phyloP scores from a whole-genome alignment of 2,797 vertebrate genomes.

The Takifugu ocellatus region DNA sequence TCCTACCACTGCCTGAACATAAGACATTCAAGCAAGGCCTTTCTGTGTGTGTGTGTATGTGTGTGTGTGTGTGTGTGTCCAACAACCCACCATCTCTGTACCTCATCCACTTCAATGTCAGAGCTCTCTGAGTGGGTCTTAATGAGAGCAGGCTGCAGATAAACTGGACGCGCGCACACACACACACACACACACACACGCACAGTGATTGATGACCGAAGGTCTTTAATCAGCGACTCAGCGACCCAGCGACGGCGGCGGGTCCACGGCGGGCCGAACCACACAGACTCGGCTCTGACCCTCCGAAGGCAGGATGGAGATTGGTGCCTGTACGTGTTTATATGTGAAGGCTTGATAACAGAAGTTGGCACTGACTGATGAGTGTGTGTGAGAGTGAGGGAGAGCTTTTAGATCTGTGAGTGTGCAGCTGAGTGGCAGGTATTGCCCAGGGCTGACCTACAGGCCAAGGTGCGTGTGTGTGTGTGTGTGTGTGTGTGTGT shows the following conservation, averaged over 20 bases:
- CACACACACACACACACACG: slow-evolving; percentile 36
- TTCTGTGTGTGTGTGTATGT: slow-evolving; percentile 23
- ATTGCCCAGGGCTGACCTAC: slow-evolving; percentile 20
- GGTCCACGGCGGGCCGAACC: slow-evolving; percentile 27
- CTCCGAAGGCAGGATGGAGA: slow-evolving; percentile 18
- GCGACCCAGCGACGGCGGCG: slow-evolving; percentile 48
- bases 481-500: slow-evolving; percentile 1
- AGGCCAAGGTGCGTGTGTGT: slow-evolving; percentile 31
- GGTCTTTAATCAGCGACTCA: slow-evolving; percentile 70
- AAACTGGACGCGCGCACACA: slow-evolving; percentile 55
- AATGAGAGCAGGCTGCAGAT: slow-evolving; percentile 69
- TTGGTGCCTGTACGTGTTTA: slow-evolving; percentile 9
- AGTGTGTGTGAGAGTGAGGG: slow-evolving; percentile 31
- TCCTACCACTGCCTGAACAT: slow-evolving; percentile 44
- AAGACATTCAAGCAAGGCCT: slow-evolving; percentile 56
- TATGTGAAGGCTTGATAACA: slow-evolving; percentile 10
- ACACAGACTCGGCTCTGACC: slow-evolving; percentile 30
- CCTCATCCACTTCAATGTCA: slow-evolving; percentile 67
- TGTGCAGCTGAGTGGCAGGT: slow-evolving; percentile 36
- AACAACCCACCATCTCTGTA: slow-evolving; percentile 46
- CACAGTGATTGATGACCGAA: slow-evolving; percentile 67
- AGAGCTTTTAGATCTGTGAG: slow-evolving; percentile 6
- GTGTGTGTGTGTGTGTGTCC: slow-evolving; percentile 41
- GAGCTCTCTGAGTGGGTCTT: slow-evolving; percentile 52
- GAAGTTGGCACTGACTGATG: slow-evolving; percentile 40